Evolutionary conservation across 1,140 invertebrate species (phyloP), one percentile per base, ranked within the genome.

Genomic region (Orius insidiosus): DNA sequence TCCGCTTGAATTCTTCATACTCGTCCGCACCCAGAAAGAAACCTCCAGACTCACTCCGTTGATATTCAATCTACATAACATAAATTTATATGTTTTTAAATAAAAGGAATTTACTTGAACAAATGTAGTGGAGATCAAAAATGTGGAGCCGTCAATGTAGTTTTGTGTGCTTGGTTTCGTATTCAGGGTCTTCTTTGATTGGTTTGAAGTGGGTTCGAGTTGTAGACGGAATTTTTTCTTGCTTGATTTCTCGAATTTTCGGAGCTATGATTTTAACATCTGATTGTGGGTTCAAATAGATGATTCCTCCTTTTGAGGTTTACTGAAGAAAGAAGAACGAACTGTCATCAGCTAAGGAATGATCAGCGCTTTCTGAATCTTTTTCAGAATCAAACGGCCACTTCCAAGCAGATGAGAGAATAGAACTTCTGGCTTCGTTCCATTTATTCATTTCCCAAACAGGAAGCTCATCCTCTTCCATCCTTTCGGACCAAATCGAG

Each of bases 201-300:
- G 80, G 80, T 47, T 71, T 70, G 64, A 85, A 85, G 60, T 83
- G 80, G 40, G 79, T 81, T 39, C 72, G 69, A 45, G 71, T 64
- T 1, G 78, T 80, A 9, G 73, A 78, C 16, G 82, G 62, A 42
- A 82, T 60, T 60, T 80, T 75, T 58, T 83, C 78, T 16, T 78
- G 24, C 3, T 3, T 24, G 24, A 24, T 24, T 3, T 4, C 7
- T 24, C 68, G 45, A 14, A 41, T 14, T 5, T 47, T 35, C 3
- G n/a, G 5, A 39, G 24, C 34, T 3, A 11, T 24, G 24, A 24
- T 37, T 37, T 51, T 34, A 5, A 48, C 38, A 8, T 45, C 10
- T 9, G 49, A 14, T 33, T 53, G 52, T 5, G 46, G 32, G 5
- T 46, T 51, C 13, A 45, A 45, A 41, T 41, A 41, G 50, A 18